A percentile compares a stretch with the other conserved stretches of the same genome.
These are phyloP conservation scores for Lateolabrax maculatus DNA, from an alignment of 2,797 vertebrate genomes.

Conservation along the genomic window DNA sequence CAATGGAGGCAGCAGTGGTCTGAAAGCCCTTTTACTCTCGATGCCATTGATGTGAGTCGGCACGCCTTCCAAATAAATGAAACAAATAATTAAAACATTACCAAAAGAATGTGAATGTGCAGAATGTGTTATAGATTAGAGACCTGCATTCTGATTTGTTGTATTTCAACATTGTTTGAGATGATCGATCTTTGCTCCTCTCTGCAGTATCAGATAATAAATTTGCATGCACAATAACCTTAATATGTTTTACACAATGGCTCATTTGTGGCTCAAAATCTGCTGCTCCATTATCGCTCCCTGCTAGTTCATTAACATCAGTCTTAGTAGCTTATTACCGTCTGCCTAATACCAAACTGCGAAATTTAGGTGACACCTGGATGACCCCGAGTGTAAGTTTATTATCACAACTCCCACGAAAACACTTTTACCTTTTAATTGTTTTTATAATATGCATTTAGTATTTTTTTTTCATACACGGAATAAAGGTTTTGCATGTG, in stretches of 20 bases:
- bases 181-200: not conserved
- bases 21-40: not conserved
- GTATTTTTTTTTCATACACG: not conserved
- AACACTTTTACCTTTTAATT: not conserved
- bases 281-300: constrained; percentile 16
- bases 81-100: not conserved
- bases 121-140: not conserved
- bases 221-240: constrained; percentile 10
- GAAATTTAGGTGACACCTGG: constrained; percentile 9
- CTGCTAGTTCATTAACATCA: constrained; percentile 24
- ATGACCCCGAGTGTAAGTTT: constrained; percentile 2
- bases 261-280: constrained; percentile 30
- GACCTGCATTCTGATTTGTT: not conserved
- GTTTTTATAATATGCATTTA: not conserved
- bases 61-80: not conserved
- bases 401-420: not conserved
- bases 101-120: not conserved
- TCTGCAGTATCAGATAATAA: not conserved
- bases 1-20: not conserved
- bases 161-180: not conserved
- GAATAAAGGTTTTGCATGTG: not conserved
- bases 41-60: not conserved
- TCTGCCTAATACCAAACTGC: constrained; percentile 10
- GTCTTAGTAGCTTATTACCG: constrained; percentile 20
- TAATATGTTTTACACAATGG: constrained; percentile 27